phyloP scores from a whole-genome alignment of 2,113 vertebrate genomes.

The Ranitomeya imitator region DNA sequence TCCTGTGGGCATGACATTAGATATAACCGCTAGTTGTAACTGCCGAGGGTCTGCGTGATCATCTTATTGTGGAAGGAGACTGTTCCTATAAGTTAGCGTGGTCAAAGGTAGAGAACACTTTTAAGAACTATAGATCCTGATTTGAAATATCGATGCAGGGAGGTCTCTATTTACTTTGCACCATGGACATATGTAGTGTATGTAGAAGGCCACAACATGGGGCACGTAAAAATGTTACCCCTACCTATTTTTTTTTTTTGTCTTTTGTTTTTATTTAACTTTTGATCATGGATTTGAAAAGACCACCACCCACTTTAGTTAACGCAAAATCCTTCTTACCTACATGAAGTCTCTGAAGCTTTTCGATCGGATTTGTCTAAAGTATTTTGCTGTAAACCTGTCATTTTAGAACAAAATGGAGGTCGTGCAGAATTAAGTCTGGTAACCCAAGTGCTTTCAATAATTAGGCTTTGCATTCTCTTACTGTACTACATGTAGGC shows the following conservation, averaged over 20 bases:
- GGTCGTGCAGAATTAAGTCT: background rate
- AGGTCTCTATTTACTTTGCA: no score
- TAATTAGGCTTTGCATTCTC: conserved; percentile 6
- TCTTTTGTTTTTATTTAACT: background rate
- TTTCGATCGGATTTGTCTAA: conserved; percentile 10
- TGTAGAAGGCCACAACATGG: no score
- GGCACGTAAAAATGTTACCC: background rate
- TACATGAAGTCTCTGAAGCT: background rate
- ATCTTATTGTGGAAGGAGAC: no score
- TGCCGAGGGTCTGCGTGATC: no score
- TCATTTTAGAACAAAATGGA: conserved; percentile 6
- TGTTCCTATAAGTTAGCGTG: no score
- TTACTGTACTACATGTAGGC: background rate
- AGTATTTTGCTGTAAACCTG: background rate
- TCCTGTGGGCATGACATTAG: no score
- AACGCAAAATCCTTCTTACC: background rate
- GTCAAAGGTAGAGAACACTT: no score
- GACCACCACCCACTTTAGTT: background rate
- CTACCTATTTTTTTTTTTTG: background rate
- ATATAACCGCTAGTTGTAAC: no score
- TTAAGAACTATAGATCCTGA: no score
- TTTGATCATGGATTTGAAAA: background rate
- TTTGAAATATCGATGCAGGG: no score
- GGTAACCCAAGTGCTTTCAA: conserved; percentile 21
- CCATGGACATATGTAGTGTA: no score